Evolutionary conservation across 2,113 vertebrate genomes (phyloP), one percentile per base, ranked within the genome.

Genomic region (Anarhynchus alexandrinus): DNA sequence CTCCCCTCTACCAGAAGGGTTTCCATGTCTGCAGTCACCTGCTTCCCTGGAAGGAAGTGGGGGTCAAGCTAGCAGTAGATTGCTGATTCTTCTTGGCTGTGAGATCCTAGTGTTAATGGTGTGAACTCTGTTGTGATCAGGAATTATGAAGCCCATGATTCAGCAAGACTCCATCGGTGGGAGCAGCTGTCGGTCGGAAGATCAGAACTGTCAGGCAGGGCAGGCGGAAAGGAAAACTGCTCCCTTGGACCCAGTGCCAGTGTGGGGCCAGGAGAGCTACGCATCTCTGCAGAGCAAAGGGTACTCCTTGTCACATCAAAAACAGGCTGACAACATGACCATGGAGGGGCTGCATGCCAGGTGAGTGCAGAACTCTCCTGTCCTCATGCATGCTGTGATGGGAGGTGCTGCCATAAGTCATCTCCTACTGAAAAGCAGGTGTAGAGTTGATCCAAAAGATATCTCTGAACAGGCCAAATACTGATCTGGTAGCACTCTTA

Each of bases 181-280:
- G 40, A 97, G 98, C 32, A 96, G 98, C 92, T 99, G 99, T 89
- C 98, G 97, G 42, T 98, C 98, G 51, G 99, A 99, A 81, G 99
- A 99, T 55, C 98, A 98, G 74, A 99, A 96, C 83, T 98, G 99
- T 64, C 99, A 98, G 89, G 93, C 98, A 70, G 96, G 99, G 77
- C 98, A 98, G 78, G 98, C 96, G 9, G 99, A 99, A 52, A 98
- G 99, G 94, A 99, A 99, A 92, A 91, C 98, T 36, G 95, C 98
- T 18, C 74, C 99, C 52, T 96, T 98, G 34, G 99, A 99, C 61
- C 97, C 98, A 5, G 97, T 98, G 45, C 98, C 99, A 0, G 97
- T 98, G 51, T 99, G 99, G 99, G 98, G 98, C 96, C 99, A 99
- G 66, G 99, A 99, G 86, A 98, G 98, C 93, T 99, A 99, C 95